phyloP scores from a whole-genome alignment of 2,113 vertebrate genomes.

The Ammodytes marinus region DNA sequence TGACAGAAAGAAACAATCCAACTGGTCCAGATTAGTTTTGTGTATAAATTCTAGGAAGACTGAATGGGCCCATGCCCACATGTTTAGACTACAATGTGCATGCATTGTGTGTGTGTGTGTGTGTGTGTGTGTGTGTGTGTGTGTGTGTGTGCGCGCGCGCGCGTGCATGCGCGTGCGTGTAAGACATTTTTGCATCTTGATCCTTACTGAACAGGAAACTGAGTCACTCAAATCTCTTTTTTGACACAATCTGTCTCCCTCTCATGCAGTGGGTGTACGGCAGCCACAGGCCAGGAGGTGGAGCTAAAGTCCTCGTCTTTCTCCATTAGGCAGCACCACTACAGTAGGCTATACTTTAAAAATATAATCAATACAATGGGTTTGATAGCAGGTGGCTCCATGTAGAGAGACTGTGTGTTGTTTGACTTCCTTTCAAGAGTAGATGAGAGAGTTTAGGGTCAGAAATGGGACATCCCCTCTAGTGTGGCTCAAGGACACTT shows the following conservation, averaged over 20 bases:
- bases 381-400: slow-evolving; percentile 2
- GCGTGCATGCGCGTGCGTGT: not conserved
- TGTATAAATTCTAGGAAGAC: slow-evolving; percentile 41
- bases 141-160: slow-evolving; percentile 5
- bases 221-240: slow-evolving; percentile 29
- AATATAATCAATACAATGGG: slow-evolving; percentile 10
- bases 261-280: not conserved
- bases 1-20: slow-evolving; percentile 26
- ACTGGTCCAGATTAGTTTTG: slow-evolving; percentile 38
- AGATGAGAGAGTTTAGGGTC: slow-evolving; percentile 14
- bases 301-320: slow-evolving; percentile 48
- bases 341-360: not conserved
- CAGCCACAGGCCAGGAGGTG: slow-evolving; percentile 55
- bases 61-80: slow-evolving; percentile 28
- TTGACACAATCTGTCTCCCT: slow-evolving; percentile 5
- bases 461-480: slow-evolving; percentile 18
- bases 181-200: not conserved
- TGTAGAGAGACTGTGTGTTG: slow-evolving; percentile 12
- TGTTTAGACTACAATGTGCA: slow-evolving; percentile 46
- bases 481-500: slow-evolving; percentile 63
- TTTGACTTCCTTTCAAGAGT: slow-evolving; percentile 19
- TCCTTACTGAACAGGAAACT: slow-evolving; percentile 32
- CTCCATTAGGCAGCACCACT: slow-evolving; percentile 2
- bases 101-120: slow-evolving; percentile 15
- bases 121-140: slow-evolving; percentile 21